Evolutionary conservation across 2,888 invertebrate species (phyloP).

Genomic region (Amphiduros pacificus): DNA sequence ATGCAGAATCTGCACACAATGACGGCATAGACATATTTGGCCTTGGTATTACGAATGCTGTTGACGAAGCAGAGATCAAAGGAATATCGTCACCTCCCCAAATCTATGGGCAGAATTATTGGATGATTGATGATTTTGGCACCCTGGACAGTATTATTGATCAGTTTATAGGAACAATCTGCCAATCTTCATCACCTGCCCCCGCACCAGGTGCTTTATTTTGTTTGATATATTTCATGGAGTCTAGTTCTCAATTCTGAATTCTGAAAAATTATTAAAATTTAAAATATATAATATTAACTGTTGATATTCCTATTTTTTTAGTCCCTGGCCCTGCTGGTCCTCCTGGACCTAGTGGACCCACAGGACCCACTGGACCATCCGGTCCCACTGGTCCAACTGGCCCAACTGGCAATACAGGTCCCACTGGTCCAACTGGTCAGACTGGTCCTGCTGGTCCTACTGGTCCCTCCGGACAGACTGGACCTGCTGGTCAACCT

Average conservation of each 20-base stretch:
- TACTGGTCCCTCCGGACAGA: constrained; percentile 7
- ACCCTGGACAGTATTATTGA: constrained; percentile 1
- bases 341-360: too few species aligned
- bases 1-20: background rate
- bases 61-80: constrained; percentile 5
- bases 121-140: constrained; percentile 28
- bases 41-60: constrained; percentile 9
- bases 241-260: too few species aligned
- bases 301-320: too few species aligned
- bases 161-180: background rate
- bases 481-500: constrained; percentile 17
- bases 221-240: too few species aligned
- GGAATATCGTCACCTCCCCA: constrained; percentile 17
- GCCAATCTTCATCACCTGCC: too few species aligned
- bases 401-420: constrained; percentile 7
- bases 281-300: too few species aligned
- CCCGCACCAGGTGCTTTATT: too few species aligned
- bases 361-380: too few species aligned
- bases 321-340: too few species aligned
- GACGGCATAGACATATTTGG: constrained; percentile 2
- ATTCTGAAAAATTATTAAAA: too few species aligned
- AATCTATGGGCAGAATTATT: constrained; percentile 26
- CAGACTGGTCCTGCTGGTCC: constrained; percentile 10
- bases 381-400: constrained; percentile 15
- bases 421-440: constrained; percentile 4